Conservation (phyloP, 2,113 vertebrate species). For the Arizona elegans region DNA sequence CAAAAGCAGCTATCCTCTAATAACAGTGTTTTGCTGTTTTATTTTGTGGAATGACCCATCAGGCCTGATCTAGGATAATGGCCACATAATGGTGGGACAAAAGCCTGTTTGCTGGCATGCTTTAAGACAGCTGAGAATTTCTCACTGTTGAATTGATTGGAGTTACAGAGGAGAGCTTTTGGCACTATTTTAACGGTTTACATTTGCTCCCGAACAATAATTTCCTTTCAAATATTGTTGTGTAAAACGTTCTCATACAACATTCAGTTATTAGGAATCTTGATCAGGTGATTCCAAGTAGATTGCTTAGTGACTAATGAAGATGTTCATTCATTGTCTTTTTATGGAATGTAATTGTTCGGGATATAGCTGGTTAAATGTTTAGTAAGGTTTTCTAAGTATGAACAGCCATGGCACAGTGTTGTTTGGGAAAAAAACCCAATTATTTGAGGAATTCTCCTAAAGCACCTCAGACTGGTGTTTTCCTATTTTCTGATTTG, state of each 20-base stretch:
- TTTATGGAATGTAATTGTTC: not conserved
- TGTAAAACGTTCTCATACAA: not conserved
- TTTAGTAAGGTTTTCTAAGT: not conserved
- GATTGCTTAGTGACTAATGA: not conserved
- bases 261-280: not conserved
- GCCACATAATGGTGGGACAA: not conserved
- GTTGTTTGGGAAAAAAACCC: not conserved
- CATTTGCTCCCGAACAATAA: not conserved
- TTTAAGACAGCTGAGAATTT: not conserved
- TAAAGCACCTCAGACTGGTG: not conserved
- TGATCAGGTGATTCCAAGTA: not conserved
- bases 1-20: slow-evolving; percentile 12
- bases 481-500: not conserved
- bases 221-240: not conserved
- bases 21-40: not conserved
- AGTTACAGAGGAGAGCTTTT: not conserved
- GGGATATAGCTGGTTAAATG: not conserved
- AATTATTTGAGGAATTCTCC: not conserved
- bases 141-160: not conserved
- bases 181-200: not conserved
- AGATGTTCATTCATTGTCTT: not conserved
- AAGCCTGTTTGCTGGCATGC: not conserved
- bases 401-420: not conserved
- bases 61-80: not conserved
- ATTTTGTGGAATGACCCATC: slow-evolving; percentile 1